Evolutionary conservation across 2,797 vertebrate species (phyloP), one percentile per base, ranked within the genome.

Genomic region (Acridotheres tristis): DNA sequence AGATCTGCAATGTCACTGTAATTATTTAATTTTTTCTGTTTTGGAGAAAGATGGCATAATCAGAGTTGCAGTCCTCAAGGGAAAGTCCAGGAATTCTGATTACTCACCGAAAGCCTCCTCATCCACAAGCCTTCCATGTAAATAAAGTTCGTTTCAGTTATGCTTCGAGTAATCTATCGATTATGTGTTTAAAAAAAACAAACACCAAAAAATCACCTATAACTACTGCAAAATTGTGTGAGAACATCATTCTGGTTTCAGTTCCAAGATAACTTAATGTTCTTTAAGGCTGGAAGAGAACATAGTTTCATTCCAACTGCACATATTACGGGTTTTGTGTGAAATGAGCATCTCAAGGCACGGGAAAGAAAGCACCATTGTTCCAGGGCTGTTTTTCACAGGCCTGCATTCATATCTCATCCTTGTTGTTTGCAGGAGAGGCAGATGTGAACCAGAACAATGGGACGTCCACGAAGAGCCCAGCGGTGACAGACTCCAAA

Each of bases 371-470:
- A 97, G 97, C 94, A 17, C 92, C 98, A 97, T 99, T 99, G 99
- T 99, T 97, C 96, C 75, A 2, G 51, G 29, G 51, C 85, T 96
- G 97, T 98, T 98, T 97, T 98, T 97, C 98, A 98, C 98, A 98
- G 98, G 98, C 98, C 97, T 94, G 87, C 96, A 98, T 98, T 99
- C 98, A 99, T 98, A 97, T 98, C 99, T 99, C 98, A 98, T 98
- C 97, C 98, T 98, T 99, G 98, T 99, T 99, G 98, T 99, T 98
- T 98, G 97, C 98, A 99, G 99, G 99, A 97, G 98, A 99, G 98
- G 98, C 99, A 99, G 99, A 99, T 99, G 99, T 98, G 81, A 98
- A 97, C 97, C 98, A 98, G 99, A 99, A 99, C 99, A 99, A 99
- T 99, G 99, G 98, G 97, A 96, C 97, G 98, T 94, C 99, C 98